A percentile compares a stretch with the other conserved stretches of the same genome.
Evolutionary conservation across 2,797 vertebrate species (phyloP).

Genomic region (Pempheris klunzingeri): DNA sequence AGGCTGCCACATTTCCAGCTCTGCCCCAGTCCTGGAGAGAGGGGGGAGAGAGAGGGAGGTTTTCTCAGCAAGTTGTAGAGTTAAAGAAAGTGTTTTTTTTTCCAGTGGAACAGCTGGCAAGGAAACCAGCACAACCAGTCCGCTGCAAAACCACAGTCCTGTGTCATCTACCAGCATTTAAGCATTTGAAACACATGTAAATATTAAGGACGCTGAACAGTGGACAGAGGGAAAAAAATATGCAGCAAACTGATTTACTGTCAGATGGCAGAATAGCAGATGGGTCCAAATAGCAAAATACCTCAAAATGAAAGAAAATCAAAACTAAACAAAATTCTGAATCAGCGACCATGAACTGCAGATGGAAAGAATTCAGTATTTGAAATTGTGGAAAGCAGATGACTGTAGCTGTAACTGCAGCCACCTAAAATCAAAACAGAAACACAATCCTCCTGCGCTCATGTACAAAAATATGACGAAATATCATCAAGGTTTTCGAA

Average conservation of each 20-base stretch:
- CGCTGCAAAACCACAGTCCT: slow-evolving; percentile 44
- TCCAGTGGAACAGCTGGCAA: slow-evolving; percentile 67
- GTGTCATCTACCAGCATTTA: slow-evolving; percentile 26
- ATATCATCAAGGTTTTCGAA: slow-evolving; percentile 16
- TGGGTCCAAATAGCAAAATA: slow-evolving; percentile 3
- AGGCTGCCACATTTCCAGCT: slow-evolving; percentile 91
- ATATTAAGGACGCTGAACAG: slow-evolving; percentile 1
- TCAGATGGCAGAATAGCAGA: slow-evolving; percentile 8
- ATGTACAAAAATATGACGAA: slow-evolving; percentile 14
- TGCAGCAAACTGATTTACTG: not conserved
- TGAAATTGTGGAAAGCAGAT: slow-evolving; percentile 15
- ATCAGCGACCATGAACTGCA: slow-evolving; percentile 20
- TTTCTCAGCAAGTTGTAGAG: slow-evolving; percentile 26
- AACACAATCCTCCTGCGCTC: not conserved
- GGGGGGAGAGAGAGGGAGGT: not conserved
- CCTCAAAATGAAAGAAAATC: slow-evolving; percentile 10
- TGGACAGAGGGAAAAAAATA: slow-evolving; percentile 10
- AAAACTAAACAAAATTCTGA: slow-evolving; percentile 3
- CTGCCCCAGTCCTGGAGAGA: slow-evolving; percentile 94
- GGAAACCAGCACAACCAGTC: slow-evolving; percentile 44
- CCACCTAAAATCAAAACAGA: slow-evolving; percentile 30
- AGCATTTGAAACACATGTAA: slow-evolving; percentile 32
- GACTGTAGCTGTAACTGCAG: slow-evolving; percentile 20
- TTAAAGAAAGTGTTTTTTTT: slow-evolving; percentile 32
- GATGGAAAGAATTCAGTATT: slow-evolving; percentile 23